Evolutionary conservation across 2,113 vertebrate genomes (phyloP), one percentile per base, ranked within the genome.

Genomic region (Ibidorhyncha struthersii): DNA sequence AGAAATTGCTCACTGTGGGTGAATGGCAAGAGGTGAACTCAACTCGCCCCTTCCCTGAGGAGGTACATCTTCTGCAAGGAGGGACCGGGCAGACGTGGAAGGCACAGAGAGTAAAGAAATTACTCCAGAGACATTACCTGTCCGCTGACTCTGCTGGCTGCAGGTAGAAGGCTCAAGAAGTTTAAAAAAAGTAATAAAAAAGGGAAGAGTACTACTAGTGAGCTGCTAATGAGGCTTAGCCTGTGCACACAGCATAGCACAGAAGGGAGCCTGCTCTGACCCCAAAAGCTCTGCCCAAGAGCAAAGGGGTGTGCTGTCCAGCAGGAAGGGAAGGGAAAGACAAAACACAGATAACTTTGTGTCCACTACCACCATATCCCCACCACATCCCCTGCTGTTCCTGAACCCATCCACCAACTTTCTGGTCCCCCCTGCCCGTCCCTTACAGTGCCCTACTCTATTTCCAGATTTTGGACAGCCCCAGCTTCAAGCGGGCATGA

Each of bases 221-320:
- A 93, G 73, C 77, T 71, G 47, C 73, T 95, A 72, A 93, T 58
- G 87, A 86, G 87, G 56, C 34, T 74, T 36, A 38, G 55, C 43
- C 76, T 59, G 45, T 40, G 20, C 43, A 7, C 40, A 15, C 14
- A 41, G 47, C 43, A 11, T 4, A 47, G 82, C 11, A 4, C 53
- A 61, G 59, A 50, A 55, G 34, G 14, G 43, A 65, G 29, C 12
- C 21, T 76, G 87, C 87, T 67, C 72, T 45, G 36, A 5, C 43
- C 70, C n/a, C 93, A 32, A 77, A 86, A 72, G 5, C 40, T 45
- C 47, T n/a, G 9, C 26, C 55, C 49, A 6, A 32, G 70, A 82
- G 47, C 69, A 61, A 5, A 38, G 18, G 61, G 47, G 14, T 50
- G 73, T 16, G 27, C 17, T 17, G 45, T 36, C 65, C 45, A 40